Evolutionary conservation across 1,140 invertebrate species (phyloP), one percentile per base, ranked within the genome.

Genomic region (Zeugodacus cucurbitae): DNA sequence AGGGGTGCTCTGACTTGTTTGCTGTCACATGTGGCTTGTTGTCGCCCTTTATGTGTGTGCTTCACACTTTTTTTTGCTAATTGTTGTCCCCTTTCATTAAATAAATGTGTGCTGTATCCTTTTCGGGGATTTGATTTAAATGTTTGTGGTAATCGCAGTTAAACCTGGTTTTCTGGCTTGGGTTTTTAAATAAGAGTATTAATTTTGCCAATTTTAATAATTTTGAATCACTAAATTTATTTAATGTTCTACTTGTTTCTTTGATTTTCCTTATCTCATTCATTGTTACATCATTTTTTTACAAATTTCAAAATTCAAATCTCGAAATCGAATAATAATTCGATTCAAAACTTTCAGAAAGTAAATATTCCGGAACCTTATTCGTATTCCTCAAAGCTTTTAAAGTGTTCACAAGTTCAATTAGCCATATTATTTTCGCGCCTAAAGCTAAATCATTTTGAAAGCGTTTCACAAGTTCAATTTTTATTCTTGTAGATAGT

Each of bases 11-110:
- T 1, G 10, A 14, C 26, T n/a, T 82, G 74, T 82, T 74, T 74
- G 67, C 4, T 82, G 44, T 82, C 74, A 82, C 37, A 82, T 48
- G 74, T 54, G 74, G 41, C 37, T 44, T 48, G 74, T 82, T 82
- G 74, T 82, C 41, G 48, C 41, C 74, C 74, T 82, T 82, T 82
- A 48, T 11, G 22, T 14, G 22, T 14, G n/a, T 54, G 34, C 11
- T 82, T 82, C 14, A n/a, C 14, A 78, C 20, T 14, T 78, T 78
- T 37, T 41, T 78, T 41, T 78, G n/a, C 26, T 37, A 32, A 70
- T 11, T 70, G 14, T 70, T 62, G 7, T 62, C 8, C 48, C 10
- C n/a, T 17, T 26, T 62, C 58, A n/a, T 26, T 22, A 62, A 62
- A 62, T 62, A 26, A n/a, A 26, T 26, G 26, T 11, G 58, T n/a